These are phyloP conservation scores for Pedetes capensis DNA, from an alignment of 2,113 vertebrate species.

Conservation along the genomic window DNA sequence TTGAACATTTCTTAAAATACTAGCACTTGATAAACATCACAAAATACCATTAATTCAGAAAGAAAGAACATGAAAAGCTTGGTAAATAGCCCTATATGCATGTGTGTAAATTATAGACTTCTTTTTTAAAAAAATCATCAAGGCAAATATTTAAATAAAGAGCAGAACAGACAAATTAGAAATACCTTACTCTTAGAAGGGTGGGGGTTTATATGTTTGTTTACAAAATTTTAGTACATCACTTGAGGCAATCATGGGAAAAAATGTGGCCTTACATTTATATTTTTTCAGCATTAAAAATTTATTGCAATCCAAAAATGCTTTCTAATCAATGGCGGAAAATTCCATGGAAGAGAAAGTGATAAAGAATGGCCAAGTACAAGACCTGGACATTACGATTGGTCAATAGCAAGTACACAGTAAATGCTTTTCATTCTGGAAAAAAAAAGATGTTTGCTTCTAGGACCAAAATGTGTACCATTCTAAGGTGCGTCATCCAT, in stretches of 20 bases:
- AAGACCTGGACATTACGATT: not conserved
- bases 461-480: not conserved
- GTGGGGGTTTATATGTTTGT: not conserved
- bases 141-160: not conserved
- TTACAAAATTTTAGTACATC: not conserved
- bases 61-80: not conserved
- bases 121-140: not conserved
- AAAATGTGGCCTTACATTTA: not conserved
- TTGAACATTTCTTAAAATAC: not conserved
- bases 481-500: not conserved
- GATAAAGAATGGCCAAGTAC: not conserved
- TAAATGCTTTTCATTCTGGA: not conserved
- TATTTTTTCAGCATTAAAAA: constrained; percentile 10
- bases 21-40: not conserved
- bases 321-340: not conserved
- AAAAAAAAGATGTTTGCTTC: not conserved
- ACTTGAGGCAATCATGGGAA: not conserved
- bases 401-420: not conserved
- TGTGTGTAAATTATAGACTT: not conserved
- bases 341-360: not conserved
- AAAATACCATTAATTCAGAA: constrained; percentile 5
- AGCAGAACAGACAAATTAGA: not conserved
- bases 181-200: not conserved
- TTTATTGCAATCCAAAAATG: constrained; percentile 11
- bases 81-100: not conserved